Evolutionary conservation across 2,888 invertebrate species (phyloP), one percentile per base, ranked within the genome.

Genomic region (Oxyscelio sp.): DNA sequence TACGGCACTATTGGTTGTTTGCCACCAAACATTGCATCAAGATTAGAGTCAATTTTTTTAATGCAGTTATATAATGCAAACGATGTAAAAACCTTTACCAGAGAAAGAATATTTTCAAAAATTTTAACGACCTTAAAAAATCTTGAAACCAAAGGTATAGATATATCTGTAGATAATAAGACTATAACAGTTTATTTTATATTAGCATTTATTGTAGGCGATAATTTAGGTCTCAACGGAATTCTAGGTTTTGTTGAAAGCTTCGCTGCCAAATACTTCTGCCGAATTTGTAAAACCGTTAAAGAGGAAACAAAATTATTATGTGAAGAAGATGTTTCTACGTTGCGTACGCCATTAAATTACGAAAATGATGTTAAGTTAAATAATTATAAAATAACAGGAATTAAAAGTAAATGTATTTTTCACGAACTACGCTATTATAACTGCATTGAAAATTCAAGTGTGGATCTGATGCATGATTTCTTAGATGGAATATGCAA

Each of bases 161-260:
- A 17, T 11, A 24, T 81, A 21, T 27, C n/a, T 31, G 45, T 81
- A 4, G 11, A 58, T 11, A 66, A 43, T 52, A 8, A 27, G 8
- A 59, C 38, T 5, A 8, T 66, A 11, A 38, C 40, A 54, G 22
- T 74, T 11, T 71, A 45, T 65, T 58, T 79, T 13, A 45, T 61
- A 4, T 15, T 80, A 11, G 17, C 56, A 6, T 58, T 56, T 11
- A 17, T 81, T 2, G 38, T 81, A 31, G 66, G 73, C n/a, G 80
- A 81, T 61, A 74, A 74, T 38, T 34, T 81, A 19, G 68, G 74
- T 5, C 17, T 52, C 24, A 81, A 81, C 31, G 38, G 45, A 4
- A 11, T 68, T 8, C 27, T 68, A 4, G 74, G 61, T 2, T 81
- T 61, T 21, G 31, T 43, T 17, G 68, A 66, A 43, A 73, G 58